A percentile compares a stretch with the other conserved stretches of the same genome.
phyloP scores from a whole-genome alignment of 2,113 vertebrate species.

The Caranx ignobilis region DNA sequence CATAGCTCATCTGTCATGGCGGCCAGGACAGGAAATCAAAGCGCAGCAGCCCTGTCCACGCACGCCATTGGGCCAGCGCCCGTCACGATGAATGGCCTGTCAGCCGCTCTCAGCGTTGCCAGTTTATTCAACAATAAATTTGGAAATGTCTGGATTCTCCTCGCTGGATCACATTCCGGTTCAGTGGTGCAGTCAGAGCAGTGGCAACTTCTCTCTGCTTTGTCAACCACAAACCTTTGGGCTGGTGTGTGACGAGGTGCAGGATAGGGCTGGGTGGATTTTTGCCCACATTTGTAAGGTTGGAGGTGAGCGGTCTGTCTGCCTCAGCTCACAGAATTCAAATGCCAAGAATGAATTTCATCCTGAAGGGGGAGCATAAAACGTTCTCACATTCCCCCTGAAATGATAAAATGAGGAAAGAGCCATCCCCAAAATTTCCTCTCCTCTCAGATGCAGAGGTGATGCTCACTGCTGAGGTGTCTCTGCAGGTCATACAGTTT shows the following conservation, averaged over 20 bases:
- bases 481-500: not conserved
- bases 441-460: not conserved
- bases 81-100: conserved; percentile 81
- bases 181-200: conserved; percentile 59
- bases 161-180: conserved; percentile 54
- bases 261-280: not conserved
- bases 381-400: too few relatives aligned
- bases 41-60: conserved; percentile 74
- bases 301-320: conserved; percentile 5
- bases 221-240: conserved; percentile 49
- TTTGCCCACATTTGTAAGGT: conserved; percentile 29
- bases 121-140: conserved; percentile 85
- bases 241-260: conserved; percentile 18
- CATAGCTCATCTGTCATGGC: conserved; percentile 79
- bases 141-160: conserved; percentile 81
- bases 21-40: conserved; percentile 85
- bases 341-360: conserved; percentile 4
- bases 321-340: conserved; percentile 17
- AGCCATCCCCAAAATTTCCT: conserved; percentile 5
- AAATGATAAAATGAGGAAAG: conserved; percentile 4
- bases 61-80: conserved; percentile 71
- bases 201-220: conserved; percentile 43
- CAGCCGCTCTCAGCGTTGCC: conserved; percentile 71
- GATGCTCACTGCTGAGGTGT: not conserved
- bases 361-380: not conserved